phyloP scores from a whole-genome alignment of 2,113 vertebrate genomes.

The Ochotona curzoniae region DNA sequence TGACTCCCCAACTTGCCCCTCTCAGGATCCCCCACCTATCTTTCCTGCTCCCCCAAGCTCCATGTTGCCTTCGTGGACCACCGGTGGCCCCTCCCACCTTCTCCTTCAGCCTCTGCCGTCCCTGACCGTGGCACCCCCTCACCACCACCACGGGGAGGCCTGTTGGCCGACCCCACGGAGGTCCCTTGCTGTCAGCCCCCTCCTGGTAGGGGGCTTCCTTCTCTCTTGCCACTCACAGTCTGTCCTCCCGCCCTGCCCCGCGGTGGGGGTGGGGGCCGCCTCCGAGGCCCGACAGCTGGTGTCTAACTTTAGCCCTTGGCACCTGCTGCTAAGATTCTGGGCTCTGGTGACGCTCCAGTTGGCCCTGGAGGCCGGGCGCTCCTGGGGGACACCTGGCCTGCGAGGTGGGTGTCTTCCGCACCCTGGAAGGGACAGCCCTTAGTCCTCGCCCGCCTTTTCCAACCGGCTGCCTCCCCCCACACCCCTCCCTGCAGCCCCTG shows the following conservation, averaged over 20 bases:
- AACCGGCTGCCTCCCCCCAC: too few relatives aligned
- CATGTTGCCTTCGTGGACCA: neutral
- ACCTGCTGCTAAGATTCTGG: neutral
- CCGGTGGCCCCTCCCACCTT: neutral
- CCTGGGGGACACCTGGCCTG: neutral
- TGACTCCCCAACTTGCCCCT: neutral
- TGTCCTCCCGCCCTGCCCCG: neutral
- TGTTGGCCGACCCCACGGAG: neutral
- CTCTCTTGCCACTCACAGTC: neutral
- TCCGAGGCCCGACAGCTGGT: constrained; percentile 66
- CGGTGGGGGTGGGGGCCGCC: neutral
- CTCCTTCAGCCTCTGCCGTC: too few relatives aligned
- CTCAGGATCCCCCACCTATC: neutral
- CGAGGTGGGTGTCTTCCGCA: neutral
- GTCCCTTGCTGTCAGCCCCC: neutral
- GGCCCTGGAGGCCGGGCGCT: fast-evolving
- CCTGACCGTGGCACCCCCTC: too few relatives aligned
- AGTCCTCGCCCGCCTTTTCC: too few relatives aligned
- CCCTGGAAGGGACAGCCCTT: neutral
- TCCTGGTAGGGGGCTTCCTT: neutral
- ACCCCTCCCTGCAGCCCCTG: constrained; percentile 88
- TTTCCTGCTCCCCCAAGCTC: too few relatives aligned
- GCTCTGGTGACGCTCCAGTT: constrained; percentile 32
- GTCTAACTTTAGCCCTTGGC: constrained; percentile 77
- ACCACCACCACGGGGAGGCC: too few relatives aligned